phyloP scores from a whole-genome alignment of 2,797 vertebrate genomes.

The Anabacerthia variegaticeps region DNA sequence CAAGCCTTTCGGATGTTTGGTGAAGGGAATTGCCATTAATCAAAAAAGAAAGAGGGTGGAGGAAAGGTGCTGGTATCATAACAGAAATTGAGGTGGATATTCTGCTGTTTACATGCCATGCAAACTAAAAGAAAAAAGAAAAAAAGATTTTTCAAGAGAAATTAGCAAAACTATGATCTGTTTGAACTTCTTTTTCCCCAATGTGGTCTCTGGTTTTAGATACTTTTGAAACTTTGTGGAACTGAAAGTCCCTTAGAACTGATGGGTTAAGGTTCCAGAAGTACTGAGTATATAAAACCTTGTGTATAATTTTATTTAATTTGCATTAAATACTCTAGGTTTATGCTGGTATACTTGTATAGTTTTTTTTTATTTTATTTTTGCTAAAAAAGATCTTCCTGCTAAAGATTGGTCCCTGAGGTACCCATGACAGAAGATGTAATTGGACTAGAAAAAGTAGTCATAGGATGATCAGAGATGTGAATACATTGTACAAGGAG shows the following conservation, averaged over 20 bases:
- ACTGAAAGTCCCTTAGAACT: not conserved
- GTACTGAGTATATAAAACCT: not conserved
- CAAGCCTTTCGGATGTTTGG: not conserved
- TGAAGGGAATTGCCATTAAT: not conserved
- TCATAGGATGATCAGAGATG: not conserved
- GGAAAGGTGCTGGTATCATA: not conserved
- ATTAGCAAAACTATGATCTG: not conserved
- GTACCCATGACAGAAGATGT: not conserved
- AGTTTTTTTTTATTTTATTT: not conserved
- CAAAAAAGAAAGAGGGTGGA: not conserved
- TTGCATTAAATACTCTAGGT: not conserved
- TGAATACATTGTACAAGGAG: not conserved
- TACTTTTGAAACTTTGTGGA: not conserved
- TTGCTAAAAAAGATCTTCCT: not conserved
- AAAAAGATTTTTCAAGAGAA: accelerated
- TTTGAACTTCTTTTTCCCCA: not conserved
- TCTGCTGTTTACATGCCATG: not conserved
- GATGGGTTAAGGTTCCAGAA: not conserved
- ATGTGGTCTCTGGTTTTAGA: not conserved
- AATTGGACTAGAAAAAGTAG: not conserved
- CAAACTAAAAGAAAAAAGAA: not conserved
- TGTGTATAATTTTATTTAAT: not conserved
- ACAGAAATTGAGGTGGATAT: not conserved
- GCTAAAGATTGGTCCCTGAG: not conserved
- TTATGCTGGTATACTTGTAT: not conserved